Base-by-base conservation (phyloP, 1,140 invertebrate species). In the Pseudomyrmex pallidus region DNA sequence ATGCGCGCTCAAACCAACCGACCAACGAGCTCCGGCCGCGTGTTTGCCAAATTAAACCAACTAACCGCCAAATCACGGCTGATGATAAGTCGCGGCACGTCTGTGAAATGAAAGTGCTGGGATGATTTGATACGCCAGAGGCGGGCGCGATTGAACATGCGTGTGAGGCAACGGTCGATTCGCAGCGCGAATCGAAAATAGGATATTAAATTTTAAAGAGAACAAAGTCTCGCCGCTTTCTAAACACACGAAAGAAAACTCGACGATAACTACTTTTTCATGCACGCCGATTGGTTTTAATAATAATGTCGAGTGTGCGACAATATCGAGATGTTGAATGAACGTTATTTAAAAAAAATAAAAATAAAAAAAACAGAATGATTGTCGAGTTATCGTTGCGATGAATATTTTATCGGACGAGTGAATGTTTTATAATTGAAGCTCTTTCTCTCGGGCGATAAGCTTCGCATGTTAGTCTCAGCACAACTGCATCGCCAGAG, bases 41-140 rank as follows among this genome's bases (percentile, higher is more conserved):
- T 85, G 62, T 68, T 88, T 85, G 76, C 61, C 50, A 46, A 87
- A 85, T 74, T 73, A 85, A 87, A 86, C 74, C 82, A 85, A 86
- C 80, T 82, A 59, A 22, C 64, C 72, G 83, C 12, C 70, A 67
- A 88, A 87, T 87, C 85, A 72, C 44, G 20, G 46, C 68, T 74
- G 86, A 82, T 74, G 87, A 82, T 87, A 85, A 88, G 56, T 68
- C 70, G 68, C 20, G 54, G 46, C 46, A 13, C 50, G 54, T 8
- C 77, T 61, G 35, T 13, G 25, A 25, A 66, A 72, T 66, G 10
- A 48, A 70, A 56, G 35, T 25, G 13, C 13, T 35, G 7, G 35
- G 3, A 20, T 67, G 3, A 20, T 67, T 64, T n/a, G 50, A 67
- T 35, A 35, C 35, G 25, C 57, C 48, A 52, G n/a, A 13, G 8